Base-by-base conservation (phyloP, 2,797 vertebrate genomes). In the Carduelis carduelis region DNA sequence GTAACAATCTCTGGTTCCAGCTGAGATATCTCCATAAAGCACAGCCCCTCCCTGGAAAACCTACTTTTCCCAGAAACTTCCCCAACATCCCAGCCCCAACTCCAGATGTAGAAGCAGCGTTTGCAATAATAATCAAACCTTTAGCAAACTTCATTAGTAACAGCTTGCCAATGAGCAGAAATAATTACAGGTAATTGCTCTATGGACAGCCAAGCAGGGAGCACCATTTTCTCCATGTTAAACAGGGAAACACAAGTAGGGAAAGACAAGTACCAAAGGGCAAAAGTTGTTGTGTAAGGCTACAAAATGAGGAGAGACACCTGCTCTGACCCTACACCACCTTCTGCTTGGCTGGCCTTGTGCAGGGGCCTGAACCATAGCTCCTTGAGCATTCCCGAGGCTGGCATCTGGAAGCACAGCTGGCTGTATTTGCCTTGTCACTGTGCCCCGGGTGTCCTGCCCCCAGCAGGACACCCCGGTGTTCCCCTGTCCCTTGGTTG, bases 81-180 rank as follows among this genome's bases (percentile, higher is more conserved):
- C 64, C 30, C 19, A 44, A 47, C 23, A n/a, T 41, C 32, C 17
- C 63, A 75, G 35, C 56, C 65, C 70, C 3, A 28, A 10, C 30
- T 47, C 52, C 61, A 27, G 34, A 28, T 3, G 34, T 10, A 69
- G 24, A 76, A 46, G 27, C 27, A 2, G 11, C 1, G 0, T 24
- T 74, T 92, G 59, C 80, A 79, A 12, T 46, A 89, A 46, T n/a
- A 75, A 91, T 69, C 55, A 86, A 86, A 88, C 32, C 49, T 81
- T 87, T 35, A 90, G 74, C 88, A 97, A 93, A 89, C 75, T 80
- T 60, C 80, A 84, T 93, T 83, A 96, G 53, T 64, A 63, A 61
- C 66, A 70, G 70, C 64, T 87, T 77, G 74, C 66, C 90, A 89
- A 50, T 17, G 39, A 92, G 32, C 81, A 87, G 34, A 89, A 93